phyloP scores from a whole-genome alignment of 2,888 invertebrate genomes.

The Apamea crenata region DNA sequence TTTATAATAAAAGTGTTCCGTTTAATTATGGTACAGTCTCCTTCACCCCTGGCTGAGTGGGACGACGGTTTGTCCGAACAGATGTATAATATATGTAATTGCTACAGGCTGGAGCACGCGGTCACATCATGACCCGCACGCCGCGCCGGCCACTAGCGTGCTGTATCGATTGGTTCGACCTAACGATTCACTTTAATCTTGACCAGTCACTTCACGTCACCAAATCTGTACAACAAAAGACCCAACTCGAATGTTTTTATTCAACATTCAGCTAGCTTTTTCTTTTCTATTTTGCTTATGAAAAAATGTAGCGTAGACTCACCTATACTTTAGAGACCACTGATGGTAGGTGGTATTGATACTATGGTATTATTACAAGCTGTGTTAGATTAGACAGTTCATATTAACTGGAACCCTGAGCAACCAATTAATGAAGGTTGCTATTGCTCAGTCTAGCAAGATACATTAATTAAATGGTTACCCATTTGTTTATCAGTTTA shows the following conservation, averaged over 20 bases:
- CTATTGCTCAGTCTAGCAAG: background rate
- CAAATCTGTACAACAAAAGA: constrained; percentile 54
- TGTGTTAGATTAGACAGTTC: background rate
- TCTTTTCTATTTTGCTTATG: constrained; percentile 5
- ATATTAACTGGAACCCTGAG: background rate
- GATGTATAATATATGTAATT: constrained; percentile 4
- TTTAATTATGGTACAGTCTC: constrained; percentile 34
- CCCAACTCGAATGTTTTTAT: constrained; percentile 33
- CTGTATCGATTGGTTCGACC: constrained; percentile 78
- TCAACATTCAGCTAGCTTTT: constrained; percentile 39
- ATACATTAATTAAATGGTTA: no score
- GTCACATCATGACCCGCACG: constrained; percentile 73
- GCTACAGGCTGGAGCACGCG: constrained; percentile 72
- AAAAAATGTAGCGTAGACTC: background rate
- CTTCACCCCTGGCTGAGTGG: constrained; percentile 55
- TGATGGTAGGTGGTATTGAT: background rate
- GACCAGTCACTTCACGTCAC: constrained; percentile 65
- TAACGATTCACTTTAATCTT: constrained; percentile 71
- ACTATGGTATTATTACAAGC: background rate
- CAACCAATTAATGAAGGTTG: background rate
- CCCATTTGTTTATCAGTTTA: no score
- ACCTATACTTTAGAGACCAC: background rate
- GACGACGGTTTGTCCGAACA: constrained; percentile 17
- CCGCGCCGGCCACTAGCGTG: constrained; percentile 63
- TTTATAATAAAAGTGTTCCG: constrained; percentile 19